A percentile compares a stretch with the other conserved stretches of the same genome.
These are phyloP conservation scores for Psophia crepitans DNA, from an alignment of 2,113 vertebrate species.

Conservation along the genomic window DNA sequence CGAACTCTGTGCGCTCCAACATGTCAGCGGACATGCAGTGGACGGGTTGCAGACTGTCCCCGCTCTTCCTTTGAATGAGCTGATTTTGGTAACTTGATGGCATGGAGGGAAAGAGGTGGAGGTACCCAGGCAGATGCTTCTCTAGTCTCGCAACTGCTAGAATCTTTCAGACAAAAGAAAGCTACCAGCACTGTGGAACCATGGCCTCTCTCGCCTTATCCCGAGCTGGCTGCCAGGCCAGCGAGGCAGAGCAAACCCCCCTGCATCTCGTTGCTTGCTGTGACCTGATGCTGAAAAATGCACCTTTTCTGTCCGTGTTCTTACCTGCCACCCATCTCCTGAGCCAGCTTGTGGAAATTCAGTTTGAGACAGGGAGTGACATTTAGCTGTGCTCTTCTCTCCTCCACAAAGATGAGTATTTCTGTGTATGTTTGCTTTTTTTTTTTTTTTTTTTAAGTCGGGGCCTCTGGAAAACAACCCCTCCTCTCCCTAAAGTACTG, in stretches of 20 bases:
- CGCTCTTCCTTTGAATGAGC: background rate
- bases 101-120: background rate
- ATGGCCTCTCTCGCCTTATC: background rate
- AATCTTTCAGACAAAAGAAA: background rate
- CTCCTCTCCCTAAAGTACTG: background rate
- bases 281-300: background rate
- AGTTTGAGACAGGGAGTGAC: background rate
- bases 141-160: background rate
- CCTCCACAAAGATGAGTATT: background rate
- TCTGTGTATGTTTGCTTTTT: background rate
- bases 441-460: background rate
- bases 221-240: background rate
- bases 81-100: background rate
- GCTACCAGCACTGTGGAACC: background rate
- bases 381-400: background rate
- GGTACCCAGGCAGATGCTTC: background rate
- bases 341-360: background rate
- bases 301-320: background rate
- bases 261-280: background rate
- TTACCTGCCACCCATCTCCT: background rate
- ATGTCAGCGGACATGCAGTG: background rate
- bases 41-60: background rate
- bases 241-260: background rate
- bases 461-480: background rate
- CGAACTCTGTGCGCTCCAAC: background rate